Conservation (phyloP, 1,140 invertebrate species). For the Atta colombica region DNA sequence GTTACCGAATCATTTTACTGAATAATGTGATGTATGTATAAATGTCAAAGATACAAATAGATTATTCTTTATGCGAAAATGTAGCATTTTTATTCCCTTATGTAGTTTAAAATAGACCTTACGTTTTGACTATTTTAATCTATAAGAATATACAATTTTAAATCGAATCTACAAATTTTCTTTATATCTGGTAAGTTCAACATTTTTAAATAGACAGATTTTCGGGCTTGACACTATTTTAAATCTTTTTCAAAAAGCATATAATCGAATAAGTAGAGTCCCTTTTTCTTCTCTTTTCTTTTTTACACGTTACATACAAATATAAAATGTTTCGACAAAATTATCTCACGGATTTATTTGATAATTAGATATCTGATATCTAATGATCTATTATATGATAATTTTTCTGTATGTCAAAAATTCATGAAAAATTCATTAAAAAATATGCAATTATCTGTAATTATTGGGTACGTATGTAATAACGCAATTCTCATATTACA, state of each 20-base stretch:
- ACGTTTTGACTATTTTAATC: not conserved
- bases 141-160: not conserved
- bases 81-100: not conserved
- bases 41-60: constrained; percentile 8
- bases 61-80: constrained; percentile 4
- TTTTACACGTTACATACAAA: not conserved
- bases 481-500: not conserved
- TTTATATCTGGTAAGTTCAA: constrained; percentile 11
- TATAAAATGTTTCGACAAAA: not conserved
- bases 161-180: constrained; percentile 2
- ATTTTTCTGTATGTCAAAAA: too few species aligned
- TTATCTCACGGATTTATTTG: not conserved
- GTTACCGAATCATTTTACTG: not conserved
- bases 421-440: too few species aligned
- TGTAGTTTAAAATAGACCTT: not conserved
- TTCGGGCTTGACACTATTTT: not conserved
- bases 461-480: not conserved
- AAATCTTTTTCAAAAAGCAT: not conserved
- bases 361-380: not conserved
- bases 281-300: not conserved
- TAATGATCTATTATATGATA: not conserved
- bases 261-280: not conserved
- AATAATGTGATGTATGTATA: not conserved
- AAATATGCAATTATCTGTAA: not conserved
- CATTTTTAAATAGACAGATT: not conserved